Base-by-base conservation (phyloP, 1,140 invertebrate genomes). In the Heterodera carotae region DNA sequence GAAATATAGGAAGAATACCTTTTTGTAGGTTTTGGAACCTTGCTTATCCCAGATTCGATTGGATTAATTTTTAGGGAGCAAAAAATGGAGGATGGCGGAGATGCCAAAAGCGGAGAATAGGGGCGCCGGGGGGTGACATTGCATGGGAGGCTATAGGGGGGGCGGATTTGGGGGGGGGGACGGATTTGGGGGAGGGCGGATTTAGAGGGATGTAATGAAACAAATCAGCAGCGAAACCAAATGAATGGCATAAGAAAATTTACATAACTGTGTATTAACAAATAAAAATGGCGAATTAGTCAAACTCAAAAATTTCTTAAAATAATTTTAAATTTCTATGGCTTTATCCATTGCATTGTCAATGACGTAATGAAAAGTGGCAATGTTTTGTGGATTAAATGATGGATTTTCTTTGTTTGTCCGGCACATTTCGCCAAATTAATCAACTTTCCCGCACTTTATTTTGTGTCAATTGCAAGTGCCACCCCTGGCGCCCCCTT, bases 41-140 rank as follows among this genome's bases (percentile, higher is more conserved):
- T 56, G 1, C 5, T 56, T 56, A 56, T 56, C 48, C 48, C 48
- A 15, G 48, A 15, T 56, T 56, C 48, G 48, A 22, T 56, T 56
- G 48, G 48, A 56, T 56, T 56, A 56, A 56, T 56, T 22, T 56
- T 56, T 18, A 12, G 48, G 48, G 48, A 56, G 18, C 48, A 56
- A 56, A 56, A 56, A 56, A 18, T 12, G 48, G 48, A 56, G 48
- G 12, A 66, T 29, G 62, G 62, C 62, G 62, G 62, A 66, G 29
- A 66, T 66, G 29, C 33, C 62, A 29, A 34, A 34, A 66, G 33
- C 62, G 62, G 8, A 66, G 62, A 66, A 29, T 31, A 1, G 60
- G 60, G 60, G n/a, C n/a, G n/a, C n/a, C n/a, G n/a, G n/a, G n/a
- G n/a, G n/a, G n/a, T 25, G 29, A 8, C 60, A 31, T 25, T 8